Base-by-base conservation (phyloP, 2,797 vertebrate species). In the Hyperoplus immaculatus region DNA sequence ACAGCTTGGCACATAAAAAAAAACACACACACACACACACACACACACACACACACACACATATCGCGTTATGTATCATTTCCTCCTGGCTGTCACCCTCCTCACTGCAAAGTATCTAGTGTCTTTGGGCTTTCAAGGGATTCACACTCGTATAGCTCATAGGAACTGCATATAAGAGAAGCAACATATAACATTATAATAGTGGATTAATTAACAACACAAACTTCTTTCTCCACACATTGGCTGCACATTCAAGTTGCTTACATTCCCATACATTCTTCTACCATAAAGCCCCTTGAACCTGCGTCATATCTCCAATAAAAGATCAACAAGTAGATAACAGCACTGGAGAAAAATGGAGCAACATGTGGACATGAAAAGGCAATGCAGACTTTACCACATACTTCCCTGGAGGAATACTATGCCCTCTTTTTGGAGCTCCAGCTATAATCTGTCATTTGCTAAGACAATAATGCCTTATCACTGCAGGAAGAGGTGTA, bases 1-100 rank as follows among this genome's bases (percentile, higher is more conserved):
- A 94, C 92, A 93, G 88, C 82, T 81, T 87, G 77, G 83, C 88
- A 88, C 91, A 88, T 91, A 78, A 84, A 83, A 80, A 79, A 80
- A 50, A 47, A 46, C 29, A 29, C 29, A 29, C 29, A 29, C 3
- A 29, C 29, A 29, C 29, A 21, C 21, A 21, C 21, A 51, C 2
- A 2, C 21, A 42, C 21, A 2, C 21, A 2, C 21, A 2, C 21
- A 29, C 2, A 29, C 29, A 47, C 41, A 57, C 64, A 29, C 77
- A 86, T 85, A 88, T 84, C 50, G 59, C 56, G 8, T 88, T 87
- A 87, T 84, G 86, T 88, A 73, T 92, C 67, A 84, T 94, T 92
- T 93, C 86, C 73, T 78, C 13, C 50, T 78, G 61, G 50, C 63
- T 71, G 39, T 59, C 29, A 58, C 3, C 13, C 16, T 73, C 64